Percentiles rank a stretch among this genome's conserved stretches.
Evolutionary conservation across 2,113 vertebrate species (phyloP).

Genomic region (Petromus typicus): DNA sequence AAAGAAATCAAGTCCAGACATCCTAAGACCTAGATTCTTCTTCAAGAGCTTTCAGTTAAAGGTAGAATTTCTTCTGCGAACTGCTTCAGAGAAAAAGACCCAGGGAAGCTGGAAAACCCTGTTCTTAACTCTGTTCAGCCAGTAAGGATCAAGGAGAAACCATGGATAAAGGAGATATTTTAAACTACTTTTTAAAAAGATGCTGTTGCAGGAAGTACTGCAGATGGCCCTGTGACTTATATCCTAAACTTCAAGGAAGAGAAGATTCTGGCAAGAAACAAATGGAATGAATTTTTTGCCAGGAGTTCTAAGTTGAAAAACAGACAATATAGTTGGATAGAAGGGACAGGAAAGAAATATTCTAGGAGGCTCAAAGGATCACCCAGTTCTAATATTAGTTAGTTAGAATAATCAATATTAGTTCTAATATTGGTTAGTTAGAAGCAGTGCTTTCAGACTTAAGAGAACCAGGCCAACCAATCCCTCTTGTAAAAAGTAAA

Average conservation of each 20-base stretch:
- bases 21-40: conserved; percentile 45
- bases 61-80: conserved; percentile 55
- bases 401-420: too few relatives aligned
- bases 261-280: background rate
- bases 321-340: background rate
- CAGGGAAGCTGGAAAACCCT: background rate
- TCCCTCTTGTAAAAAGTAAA: conserved; percentile 5
- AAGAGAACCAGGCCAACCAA: conserved; percentile 33
- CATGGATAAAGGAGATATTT: conserved; percentile 50
- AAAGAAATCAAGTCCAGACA: conserved; percentile 45
- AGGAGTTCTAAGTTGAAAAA: background rate
- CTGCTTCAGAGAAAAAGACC: conserved; percentile 15
- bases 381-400: background rate
- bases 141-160: conserved; percentile 32
- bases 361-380: background rate
- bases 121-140: background rate
- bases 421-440: too few relatives aligned
- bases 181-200: background rate
- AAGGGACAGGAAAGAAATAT: background rate
- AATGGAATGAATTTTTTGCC: background rate
- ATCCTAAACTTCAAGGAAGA: background rate
- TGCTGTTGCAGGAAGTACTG: background rate
- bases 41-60: conserved; percentile 36
- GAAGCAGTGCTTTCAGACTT: background rate
- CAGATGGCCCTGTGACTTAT: background rate